Evolutionary conservation across 2,797 vertebrate species (phyloP).

Genomic region (Neopelma chrysocephalum): DNA sequence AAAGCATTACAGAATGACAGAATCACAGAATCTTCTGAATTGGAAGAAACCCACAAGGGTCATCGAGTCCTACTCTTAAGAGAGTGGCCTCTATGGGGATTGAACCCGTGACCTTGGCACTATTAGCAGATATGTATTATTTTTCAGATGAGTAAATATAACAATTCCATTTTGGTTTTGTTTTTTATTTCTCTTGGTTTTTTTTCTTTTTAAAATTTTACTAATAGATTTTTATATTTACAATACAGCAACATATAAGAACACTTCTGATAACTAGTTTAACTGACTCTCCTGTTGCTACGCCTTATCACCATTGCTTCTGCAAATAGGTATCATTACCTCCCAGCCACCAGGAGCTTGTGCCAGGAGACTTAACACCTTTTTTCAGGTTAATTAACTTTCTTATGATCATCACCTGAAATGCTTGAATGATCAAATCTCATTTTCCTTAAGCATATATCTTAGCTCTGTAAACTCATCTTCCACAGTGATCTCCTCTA

Average conservation of each 20-base stretch:
- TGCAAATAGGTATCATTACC: background rate
- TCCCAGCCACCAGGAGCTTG: background rate
- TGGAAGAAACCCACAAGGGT: background rate
- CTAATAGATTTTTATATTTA: background rate
- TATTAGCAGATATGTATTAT: background rate
- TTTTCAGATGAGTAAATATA: background rate
- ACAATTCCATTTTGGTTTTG: accelerated
- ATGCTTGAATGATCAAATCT: conserved; percentile 20
- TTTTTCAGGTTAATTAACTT: conserved; percentile 33
- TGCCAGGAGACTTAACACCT: background rate
- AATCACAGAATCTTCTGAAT: background rate
- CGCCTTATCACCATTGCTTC: background rate
- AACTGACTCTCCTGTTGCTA: background rate
- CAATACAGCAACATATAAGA: background rate
- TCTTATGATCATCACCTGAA: conserved; percentile 11
- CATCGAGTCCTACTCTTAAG: background rate
- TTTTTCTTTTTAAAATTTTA: background rate
- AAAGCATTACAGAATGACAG: background rate
- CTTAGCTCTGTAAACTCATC: conserved; percentile 1
- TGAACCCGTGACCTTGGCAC: accelerated
- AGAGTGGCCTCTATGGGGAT: background rate
- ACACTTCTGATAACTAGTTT: background rate
- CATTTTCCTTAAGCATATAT: conserved; percentile 22
- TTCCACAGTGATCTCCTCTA: background rate
- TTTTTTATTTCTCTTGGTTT: background rate